Evolutionary conservation across 2,797 vertebrate genomes (phyloP).

Genomic region (Psittacula derbiana): DNA sequence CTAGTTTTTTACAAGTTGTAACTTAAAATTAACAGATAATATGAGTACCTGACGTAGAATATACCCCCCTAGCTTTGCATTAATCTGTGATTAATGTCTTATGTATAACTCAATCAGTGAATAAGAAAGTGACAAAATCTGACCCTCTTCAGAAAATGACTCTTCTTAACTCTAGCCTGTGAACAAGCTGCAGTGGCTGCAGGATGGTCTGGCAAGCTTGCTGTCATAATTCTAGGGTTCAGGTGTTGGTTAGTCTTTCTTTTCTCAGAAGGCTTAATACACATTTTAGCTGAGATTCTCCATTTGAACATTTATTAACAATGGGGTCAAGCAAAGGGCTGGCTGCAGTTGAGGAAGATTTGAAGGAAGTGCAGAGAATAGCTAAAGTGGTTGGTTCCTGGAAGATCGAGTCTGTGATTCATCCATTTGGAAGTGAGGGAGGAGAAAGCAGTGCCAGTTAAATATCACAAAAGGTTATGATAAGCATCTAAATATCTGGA

Average conservation of each 20-base stretch:
- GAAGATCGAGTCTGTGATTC: conserved; percentile 14
- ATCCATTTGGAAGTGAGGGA: conserved; percentile 35
- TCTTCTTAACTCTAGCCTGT: neutral
- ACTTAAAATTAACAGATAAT: neutral
- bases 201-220: neutral
- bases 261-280: neutral
- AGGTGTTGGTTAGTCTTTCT: neutral
- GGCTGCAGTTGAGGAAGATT: neutral
- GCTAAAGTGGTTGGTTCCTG: conserved; percentile 48
- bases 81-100: neutral
- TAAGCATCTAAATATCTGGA: neutral
- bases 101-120: neutral
- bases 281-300: neutral
- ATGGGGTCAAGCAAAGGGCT: conserved; percentile 41
- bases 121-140: neutral
- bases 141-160: neutral
- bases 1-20: neutral
- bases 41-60: neutral
- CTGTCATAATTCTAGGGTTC: neutral
- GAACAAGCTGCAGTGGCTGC: neutral
- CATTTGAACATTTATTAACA: neutral
- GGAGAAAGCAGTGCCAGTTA: conserved; percentile 39
- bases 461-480: conserved; percentile 19
- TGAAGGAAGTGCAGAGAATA: conserved; percentile 27
- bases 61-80: neutral